Conservation (phyloP, 2,797 vertebrate species). For the Coranthus polyacanthus region DNA sequence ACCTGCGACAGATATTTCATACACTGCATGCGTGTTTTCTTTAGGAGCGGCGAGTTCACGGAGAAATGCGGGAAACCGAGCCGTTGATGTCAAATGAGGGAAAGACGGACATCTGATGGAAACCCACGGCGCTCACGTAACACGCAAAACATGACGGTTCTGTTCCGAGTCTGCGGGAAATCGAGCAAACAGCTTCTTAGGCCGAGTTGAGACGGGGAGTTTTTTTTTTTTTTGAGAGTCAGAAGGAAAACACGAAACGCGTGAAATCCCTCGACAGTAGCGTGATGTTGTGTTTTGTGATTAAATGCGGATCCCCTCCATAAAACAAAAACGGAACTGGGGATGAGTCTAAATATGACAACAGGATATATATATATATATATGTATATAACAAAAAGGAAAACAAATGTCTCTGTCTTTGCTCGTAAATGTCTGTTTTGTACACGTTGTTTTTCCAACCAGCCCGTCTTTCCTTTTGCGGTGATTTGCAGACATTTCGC, state of each 20-base stretch:
- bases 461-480: too few species aligned
- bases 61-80: background rate
- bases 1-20: slow-evolving; percentile 14
- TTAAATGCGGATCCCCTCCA: slow-evolving; percentile 22
- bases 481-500: too few species aligned
- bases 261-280: slow-evolving; percentile 15
- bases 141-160: too few species aligned
- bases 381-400: background rate
- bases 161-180: too few species aligned
- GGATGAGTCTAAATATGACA: slow-evolving; percentile 37
- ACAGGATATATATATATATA: too few species aligned
- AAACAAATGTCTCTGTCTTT: slow-evolving; percentile 34
- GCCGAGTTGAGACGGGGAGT: too few species aligned
- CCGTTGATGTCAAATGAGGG: too few species aligned
- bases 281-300: slow-evolving; percentile 13
- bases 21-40: slow-evolving; percentile 1
- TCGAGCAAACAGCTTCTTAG: too few species aligned
- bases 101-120: too few species aligned
- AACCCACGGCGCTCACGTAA: too few species aligned
- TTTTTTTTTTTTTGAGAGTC: slow-evolving; percentile 11
- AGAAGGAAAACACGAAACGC: slow-evolving; percentile 10
- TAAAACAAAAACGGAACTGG: slow-evolving; percentile 17
- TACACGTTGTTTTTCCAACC: background rate
- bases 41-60: background rate
- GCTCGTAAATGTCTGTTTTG: background rate